These are phyloP conservation scores for Venusia cambrica DNA, from an alignment of 2,888 invertebrate species.

Conservation along the genomic window DNA sequence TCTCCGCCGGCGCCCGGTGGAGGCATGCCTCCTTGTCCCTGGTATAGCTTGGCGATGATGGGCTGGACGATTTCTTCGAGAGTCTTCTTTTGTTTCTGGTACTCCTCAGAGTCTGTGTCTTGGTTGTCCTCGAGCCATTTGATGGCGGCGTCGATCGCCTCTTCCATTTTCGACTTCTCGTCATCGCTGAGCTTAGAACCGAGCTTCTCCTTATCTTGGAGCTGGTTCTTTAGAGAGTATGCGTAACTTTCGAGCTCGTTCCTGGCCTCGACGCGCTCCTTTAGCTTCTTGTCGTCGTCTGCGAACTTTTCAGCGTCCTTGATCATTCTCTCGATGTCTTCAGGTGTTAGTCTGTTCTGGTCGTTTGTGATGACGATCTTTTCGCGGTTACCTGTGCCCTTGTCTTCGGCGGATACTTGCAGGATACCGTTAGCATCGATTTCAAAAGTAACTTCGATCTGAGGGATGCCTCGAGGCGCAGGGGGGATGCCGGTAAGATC, in stretches of 20 bases:
- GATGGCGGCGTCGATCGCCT: conserved; percentile 97
- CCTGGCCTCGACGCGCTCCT: conserved; percentile 96
- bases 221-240: conserved; percentile 98
- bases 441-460: conserved; percentile 97
- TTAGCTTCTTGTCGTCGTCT: conserved; percentile 98
- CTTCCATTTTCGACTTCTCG: conserved; percentile 97
- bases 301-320: conserved; percentile 99
- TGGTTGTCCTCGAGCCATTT: conserved; percentile 98
- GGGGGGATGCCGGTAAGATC: conserved; percentile 98
- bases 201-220: conserved; percentile 97
- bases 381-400: conserved; percentile 99
- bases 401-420: conserved; percentile 98
- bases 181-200: conserved; percentile 93
- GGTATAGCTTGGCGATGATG: conserved; percentile 97
- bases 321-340: conserved; percentile 99
- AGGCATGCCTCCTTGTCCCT: conserved; percentile 89
- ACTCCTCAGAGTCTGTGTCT: conserved; percentile 94
- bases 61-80: conserved; percentile 97
- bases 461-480: conserved; percentile 95
- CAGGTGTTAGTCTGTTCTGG: conserved; percentile 97
- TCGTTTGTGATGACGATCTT: conserved; percentile 99
- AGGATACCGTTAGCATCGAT: conserved; percentile 97
- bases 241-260: conserved; percentile 98
- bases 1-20: conserved; percentile 88
- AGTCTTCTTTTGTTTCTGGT: conserved; percentile 96